Conservation (phyloP, 1,140 invertebrate genomes). For the Laodelphax striatellus region DNA sequence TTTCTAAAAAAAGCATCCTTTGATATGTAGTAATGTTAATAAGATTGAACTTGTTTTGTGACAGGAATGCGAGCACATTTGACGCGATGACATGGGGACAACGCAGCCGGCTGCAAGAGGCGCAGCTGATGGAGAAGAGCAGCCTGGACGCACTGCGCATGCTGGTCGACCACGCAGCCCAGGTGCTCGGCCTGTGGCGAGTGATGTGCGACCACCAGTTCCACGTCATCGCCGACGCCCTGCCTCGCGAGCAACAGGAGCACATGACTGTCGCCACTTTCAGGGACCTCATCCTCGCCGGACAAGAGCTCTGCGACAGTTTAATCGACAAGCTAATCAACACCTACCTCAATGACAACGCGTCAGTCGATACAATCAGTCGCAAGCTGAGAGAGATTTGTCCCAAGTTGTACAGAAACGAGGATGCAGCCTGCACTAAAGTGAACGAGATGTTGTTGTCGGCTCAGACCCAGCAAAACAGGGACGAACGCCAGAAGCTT, state of each 20-base stretch:
- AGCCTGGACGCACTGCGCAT: constrained; percentile 66
- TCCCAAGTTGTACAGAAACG: constrained; percentile 84
- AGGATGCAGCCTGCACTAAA: constrained; percentile 92
- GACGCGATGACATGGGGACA: background rate
- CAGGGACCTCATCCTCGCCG: constrained; percentile 71
- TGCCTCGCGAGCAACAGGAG: constrained; percentile 52
- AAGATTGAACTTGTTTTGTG: no score
- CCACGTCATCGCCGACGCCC: constrained; percentile 51
- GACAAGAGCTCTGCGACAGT: constrained; percentile 65
- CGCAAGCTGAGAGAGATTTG: constrained; percentile 79
- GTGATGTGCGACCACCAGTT: constrained; percentile 89
- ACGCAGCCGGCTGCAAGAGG: constrained; percentile 30
- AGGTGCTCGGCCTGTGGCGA: constrained; percentile 89
- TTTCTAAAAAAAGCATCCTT: no score
- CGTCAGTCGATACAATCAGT: constrained; percentile 85
- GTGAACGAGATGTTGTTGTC: constrained; percentile 76
- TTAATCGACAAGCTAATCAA: constrained; percentile 66
- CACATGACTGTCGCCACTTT: constrained; percentile 51
- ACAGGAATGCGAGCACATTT: no score
- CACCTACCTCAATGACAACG: constrained; percentile 86
- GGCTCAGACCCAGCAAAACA: constrained; percentile 54
- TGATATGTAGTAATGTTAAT: no score
- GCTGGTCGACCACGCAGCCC: constrained; percentile 68
- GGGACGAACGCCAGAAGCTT: constrained; percentile 56
- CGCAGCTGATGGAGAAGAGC: constrained; percentile 49